Conservation (phyloP, 1,140 invertebrate genomes). For the Diprion similis region DNA sequence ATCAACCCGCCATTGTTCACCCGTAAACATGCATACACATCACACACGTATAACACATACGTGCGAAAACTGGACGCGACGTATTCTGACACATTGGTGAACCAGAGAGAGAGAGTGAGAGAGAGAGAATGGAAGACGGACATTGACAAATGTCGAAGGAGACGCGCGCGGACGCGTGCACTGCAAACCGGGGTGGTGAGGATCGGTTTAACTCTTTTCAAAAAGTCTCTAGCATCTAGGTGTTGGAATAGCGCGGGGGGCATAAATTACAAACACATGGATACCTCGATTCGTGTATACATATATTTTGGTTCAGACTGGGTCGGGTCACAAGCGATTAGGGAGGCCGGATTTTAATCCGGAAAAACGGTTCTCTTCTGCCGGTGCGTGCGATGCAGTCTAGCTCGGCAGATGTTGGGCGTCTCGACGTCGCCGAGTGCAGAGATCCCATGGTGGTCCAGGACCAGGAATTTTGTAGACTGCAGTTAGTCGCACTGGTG, state of each 20-base stretch:
- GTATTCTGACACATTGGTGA: too few relatives aligned
- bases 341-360: not conserved
- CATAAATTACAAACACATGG: too few relatives aligned
- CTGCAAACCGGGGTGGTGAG: not conserved
- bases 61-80: not conserved
- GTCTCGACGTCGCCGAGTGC: not conserved
- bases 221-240: not conserved
- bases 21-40: not conserved
- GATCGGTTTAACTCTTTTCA: not conserved
- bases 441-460: not conserved
- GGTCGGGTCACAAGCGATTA: slow-evolving; percentile 1
- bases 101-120: too few relatives aligned
- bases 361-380: not conserved
- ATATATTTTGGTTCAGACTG: not conserved
- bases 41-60: not conserved
- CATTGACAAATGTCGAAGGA: too few relatives aligned
- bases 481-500: not conserved
- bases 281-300: too few relatives aligned
- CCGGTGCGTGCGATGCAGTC: not conserved
- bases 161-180: too few relatives aligned
- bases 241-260: too few relatives aligned
- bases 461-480: not conserved
- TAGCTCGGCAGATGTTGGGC: not conserved
- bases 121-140: too few relatives aligned
- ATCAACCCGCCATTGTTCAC: slow-evolving; percentile 29